Conservation (phyloP, 2,797 vertebrate species). For the Garrulus glandarius region DNA sequence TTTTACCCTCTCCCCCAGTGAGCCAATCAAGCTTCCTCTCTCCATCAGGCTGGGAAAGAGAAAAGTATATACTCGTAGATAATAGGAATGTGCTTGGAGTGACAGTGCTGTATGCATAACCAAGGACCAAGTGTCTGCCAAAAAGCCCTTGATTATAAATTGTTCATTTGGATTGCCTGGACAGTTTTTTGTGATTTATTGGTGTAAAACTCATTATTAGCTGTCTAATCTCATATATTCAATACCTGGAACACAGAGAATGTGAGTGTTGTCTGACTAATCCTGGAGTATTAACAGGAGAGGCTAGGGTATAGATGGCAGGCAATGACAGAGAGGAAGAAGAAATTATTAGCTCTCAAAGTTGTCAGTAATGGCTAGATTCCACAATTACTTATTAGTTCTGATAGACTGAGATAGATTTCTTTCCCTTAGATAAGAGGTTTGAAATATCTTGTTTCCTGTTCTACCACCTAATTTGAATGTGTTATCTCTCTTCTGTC, state of each 20-base stretch:
- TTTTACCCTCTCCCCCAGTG: background rate
- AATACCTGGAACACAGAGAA: background rate
- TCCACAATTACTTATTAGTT: background rate
- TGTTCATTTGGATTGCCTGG: background rate
- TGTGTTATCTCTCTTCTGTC: accelerated
- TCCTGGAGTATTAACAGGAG: background rate
- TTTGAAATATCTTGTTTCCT: background rate
- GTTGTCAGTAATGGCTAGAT: background rate
- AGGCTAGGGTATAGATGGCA: background rate
- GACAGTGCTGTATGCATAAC: background rate
- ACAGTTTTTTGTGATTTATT: background rate
- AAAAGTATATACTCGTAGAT: background rate
- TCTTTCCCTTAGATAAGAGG: background rate
- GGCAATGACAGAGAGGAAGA: background rate
- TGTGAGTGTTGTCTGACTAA: background rate
- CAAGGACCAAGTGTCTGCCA: background rate
- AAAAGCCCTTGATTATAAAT: background rate
- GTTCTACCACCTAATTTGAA: background rate
- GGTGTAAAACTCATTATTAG: background rate
- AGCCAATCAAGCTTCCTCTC: background rate
- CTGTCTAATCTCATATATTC: background rate
- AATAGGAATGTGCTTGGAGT: background rate
- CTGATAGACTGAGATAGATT: background rate
- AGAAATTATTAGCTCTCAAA: background rate
- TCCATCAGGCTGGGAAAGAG: background rate